Evolutionary conservation across 2,888 invertebrate genomes (phyloP).

Genomic region (Dugesia japonica): DNA sequence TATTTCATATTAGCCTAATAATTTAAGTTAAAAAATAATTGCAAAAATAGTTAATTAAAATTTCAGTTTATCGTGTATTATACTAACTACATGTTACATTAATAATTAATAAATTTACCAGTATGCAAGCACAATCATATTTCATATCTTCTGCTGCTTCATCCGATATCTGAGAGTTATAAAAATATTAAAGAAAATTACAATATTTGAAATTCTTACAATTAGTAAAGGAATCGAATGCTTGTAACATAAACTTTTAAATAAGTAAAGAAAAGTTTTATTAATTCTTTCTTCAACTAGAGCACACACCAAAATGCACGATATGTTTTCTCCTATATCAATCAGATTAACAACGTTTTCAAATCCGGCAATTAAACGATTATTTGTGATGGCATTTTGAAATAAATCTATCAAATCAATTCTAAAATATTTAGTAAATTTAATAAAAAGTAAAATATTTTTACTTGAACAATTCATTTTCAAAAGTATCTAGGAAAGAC

Average conservation of each 20-base stretch:
- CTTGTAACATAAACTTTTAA: slow-evolving; percentile 1
- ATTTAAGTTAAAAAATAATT: background rate
- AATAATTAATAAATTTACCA: background rate
- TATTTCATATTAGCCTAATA: no score
- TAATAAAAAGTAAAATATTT: background rate
- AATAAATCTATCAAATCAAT: background rate
- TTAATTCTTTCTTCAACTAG: background rate
- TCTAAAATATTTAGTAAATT: background rate
- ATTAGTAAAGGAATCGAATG: background rate
- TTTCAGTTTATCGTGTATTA: no score
- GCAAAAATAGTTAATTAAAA: no score
- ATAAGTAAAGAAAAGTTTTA: background rate
- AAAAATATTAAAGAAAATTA: no score
- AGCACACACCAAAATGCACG: background rate
- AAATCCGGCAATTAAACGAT: background rate
- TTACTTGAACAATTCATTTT: slow-evolving; percentile 10
- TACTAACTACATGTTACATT: no score
- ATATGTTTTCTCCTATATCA: background rate
- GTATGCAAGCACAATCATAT: background rate
- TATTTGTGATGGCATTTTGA: background rate
- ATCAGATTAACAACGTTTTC: slow-evolving; percentile 10
- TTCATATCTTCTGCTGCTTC: background rate
- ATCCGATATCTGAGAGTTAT: background rate
- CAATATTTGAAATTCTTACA: no score
- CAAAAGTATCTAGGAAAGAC: background rate